Conservation (phyloP, 2,113 vertebrate species). For the Odocoileus hemionus region DNA sequence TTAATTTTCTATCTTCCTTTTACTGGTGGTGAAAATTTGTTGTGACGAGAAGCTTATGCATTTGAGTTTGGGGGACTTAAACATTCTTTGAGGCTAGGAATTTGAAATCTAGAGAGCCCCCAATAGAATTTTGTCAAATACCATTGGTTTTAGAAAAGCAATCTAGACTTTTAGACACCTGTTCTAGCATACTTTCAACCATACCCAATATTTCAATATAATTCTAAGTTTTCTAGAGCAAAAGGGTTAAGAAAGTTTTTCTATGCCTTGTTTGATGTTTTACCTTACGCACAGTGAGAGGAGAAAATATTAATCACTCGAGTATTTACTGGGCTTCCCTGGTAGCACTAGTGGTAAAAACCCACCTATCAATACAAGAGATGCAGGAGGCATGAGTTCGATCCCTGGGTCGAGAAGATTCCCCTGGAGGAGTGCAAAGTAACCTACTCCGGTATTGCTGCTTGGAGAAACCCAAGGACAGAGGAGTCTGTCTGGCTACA, state of each 20-base stretch:
- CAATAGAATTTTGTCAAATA: neutral
- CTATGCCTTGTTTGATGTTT: neutral
- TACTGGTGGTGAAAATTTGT: neutral
- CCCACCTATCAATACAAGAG: neutral
- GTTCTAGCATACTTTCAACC: neutral
- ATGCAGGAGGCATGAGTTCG: neutral
- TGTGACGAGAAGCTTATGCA: neutral
- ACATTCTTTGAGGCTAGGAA: neutral
- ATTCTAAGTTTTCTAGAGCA: neutral
- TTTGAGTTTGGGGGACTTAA: neutral
- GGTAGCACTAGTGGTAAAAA: neutral
- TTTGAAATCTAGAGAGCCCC: neutral
- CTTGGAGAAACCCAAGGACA: neutral
- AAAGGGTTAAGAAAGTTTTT: neutral
- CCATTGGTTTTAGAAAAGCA: neutral
- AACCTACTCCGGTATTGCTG: neutral
- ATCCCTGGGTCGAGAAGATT: neutral
- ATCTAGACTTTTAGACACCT: neutral
- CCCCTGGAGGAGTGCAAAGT: neutral
- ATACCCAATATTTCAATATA: neutral
- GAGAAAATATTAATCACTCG: constrained; percentile 27
- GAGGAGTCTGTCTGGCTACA: neutral
- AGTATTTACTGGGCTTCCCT: neutral
- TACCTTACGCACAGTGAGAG: neutral
- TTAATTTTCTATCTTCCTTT: neutral